A percentile compares a stretch with the other conserved stretches of the same genome.
Evolutionary conservation across 2,113 vertebrate species (phyloP).

Genomic region (Oncorhynchus tshawytscha): DNA sequence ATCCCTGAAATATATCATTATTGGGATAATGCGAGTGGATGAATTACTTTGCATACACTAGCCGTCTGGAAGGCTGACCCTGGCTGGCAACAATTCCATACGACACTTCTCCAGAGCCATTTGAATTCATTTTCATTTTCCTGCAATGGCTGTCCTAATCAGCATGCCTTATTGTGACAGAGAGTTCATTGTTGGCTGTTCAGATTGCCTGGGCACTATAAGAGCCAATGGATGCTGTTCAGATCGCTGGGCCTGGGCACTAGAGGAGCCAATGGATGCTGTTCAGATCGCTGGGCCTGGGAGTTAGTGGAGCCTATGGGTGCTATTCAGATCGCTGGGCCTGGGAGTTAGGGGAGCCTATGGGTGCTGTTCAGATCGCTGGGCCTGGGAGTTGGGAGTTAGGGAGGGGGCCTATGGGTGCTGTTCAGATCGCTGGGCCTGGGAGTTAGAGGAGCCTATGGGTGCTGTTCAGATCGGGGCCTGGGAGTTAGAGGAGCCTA

Average conservation of each 20-base stretch:
- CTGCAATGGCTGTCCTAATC: conserved; percentile 71
- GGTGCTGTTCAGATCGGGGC: too few species aligned
- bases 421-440: too few species aligned
- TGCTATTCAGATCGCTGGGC: too few species aligned
- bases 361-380: conserved; percentile 55
- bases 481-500: too few species aligned
- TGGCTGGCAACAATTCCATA: conserved; percentile 65
- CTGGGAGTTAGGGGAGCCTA: too few species aligned
- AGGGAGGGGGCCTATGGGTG: too few species aligned
- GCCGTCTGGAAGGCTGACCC: conserved; percentile 70
- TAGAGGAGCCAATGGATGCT: neutral
- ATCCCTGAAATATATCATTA: conserved; percentile 73
- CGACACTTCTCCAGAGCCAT: conserved; percentile 62
- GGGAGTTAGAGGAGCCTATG: too few species aligned
- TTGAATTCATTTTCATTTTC: conserved; percentile 82
- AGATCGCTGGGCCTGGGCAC: conserved; percentile 37
- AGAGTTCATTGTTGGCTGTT: conserved; percentile 70
- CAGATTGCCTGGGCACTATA: conserved; percentile 42
- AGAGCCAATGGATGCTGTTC: neutral
- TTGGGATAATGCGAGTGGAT: conserved; percentile 72
- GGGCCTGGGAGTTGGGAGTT: too few species aligned
- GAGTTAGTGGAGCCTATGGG: too few species aligned
- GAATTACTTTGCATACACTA: conserved; percentile 74
- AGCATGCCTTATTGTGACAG: conserved; percentile 72
- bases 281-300: too few species aligned